A percentile compares a stretch with the other conserved stretches of the same genome.
Evolutionary conservation across 2,797 vertebrate species (phyloP).

Genomic region (Lutjanus campechanus): DNA sequence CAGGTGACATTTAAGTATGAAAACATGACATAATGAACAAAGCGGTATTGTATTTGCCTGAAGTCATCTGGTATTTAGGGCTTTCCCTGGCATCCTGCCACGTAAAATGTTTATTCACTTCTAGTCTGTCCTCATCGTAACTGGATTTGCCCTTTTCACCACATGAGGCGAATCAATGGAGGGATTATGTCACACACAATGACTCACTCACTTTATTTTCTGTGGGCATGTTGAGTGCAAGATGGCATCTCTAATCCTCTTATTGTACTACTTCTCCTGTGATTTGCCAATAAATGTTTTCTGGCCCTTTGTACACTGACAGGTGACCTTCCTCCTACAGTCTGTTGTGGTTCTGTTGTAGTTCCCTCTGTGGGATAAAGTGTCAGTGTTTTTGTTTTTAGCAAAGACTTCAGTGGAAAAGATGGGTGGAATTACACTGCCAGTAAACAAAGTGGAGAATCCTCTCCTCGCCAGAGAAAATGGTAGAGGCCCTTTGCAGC

Average conservation of each 20-base stretch:
- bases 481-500: slow-evolving; percentile 29
- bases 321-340: slow-evolving; percentile 46
- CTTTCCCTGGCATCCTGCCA: slow-evolving; percentile 34
- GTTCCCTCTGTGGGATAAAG: slow-evolving; percentile 34
- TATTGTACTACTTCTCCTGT: slow-evolving; percentile 47
- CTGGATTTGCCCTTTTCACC: slow-evolving; percentile 59
- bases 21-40: slow-evolving; percentile 13
- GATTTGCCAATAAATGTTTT: slow-evolving; percentile 51
- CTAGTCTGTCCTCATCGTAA: slow-evolving; percentile 36
- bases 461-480: slow-evolving; percentile 26
- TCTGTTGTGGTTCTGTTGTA: slow-evolving; percentile 27
- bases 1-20: slow-evolving; percentile 58
- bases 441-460: slow-evolving; percentile 56
- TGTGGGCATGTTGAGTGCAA: slow-evolving; percentile 47
- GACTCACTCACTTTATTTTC: slow-evolving; percentile 64
- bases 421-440: slow-evolving; percentile 43
- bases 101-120: slow-evolving; percentile 50
- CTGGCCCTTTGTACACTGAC: slow-evolving; percentile 28
- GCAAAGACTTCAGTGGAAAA: slow-evolving; percentile 53
- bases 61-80: slow-evolving; percentile 12
- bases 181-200: slow-evolving; percentile 55
- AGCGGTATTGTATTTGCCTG: background rate
- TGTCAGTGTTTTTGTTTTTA: slow-evolving; percentile 53
- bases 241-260: slow-evolving; percentile 64
- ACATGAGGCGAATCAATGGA: slow-evolving; percentile 53